A percentile compares a stretch with the other conserved stretches of the same genome.
These are phyloP conservation scores for Platypus cylindrus DNA, from an alignment of 2,888 invertebrate genomes.

Conservation along the genomic window DNA sequence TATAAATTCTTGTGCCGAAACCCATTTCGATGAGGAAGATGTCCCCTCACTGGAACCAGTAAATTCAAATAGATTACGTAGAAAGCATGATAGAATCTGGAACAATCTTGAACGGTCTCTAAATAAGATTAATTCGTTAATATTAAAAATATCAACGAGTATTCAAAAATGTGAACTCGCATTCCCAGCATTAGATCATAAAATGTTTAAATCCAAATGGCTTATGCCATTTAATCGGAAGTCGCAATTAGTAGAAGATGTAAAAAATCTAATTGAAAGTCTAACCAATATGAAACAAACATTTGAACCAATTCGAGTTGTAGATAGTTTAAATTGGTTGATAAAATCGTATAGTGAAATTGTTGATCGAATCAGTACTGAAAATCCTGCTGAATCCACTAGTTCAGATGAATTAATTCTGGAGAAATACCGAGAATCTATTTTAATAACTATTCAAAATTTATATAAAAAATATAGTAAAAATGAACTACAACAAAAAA, in stretches of 20 bases:
- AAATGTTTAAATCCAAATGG: too few relatives aligned
- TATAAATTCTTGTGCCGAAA: constrained; percentile 50
- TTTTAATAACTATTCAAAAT: constrained; percentile 21
- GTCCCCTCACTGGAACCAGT: constrained; percentile 23
- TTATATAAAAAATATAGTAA: constrained; percentile 21
- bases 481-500: constrained; percentile 18
- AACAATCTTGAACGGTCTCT: constrained; percentile 19
- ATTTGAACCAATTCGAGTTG: constrained; percentile 21
- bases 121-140: constrained; percentile 13
- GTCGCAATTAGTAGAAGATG: constrained; percentile 17
- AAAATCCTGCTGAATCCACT: neutral
- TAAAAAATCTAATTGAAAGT: constrained; percentile 20
- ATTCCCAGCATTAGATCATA: too few relatives aligned
- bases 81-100: constrained; percentile 27
- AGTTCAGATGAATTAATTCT: constrained; percentile 9
- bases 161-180: too few relatives aligned
- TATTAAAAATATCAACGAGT: constrained; percentile 18
- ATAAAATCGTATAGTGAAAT: constrained; percentile 6
- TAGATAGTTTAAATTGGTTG: constrained; percentile 22
- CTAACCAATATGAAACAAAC: constrained; percentile 17
- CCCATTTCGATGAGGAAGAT: too few relatives aligned
- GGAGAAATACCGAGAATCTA: constrained; percentile 16
- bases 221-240: constrained; percentile 21
- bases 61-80: too few relatives aligned
- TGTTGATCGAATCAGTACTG: constrained; percentile 8